These are phyloP conservation scores for Gnathonemus echidnorhynchus DNA, from an alignment of 2,113 vertebrate species.

Conservation along the genomic window DNA sequence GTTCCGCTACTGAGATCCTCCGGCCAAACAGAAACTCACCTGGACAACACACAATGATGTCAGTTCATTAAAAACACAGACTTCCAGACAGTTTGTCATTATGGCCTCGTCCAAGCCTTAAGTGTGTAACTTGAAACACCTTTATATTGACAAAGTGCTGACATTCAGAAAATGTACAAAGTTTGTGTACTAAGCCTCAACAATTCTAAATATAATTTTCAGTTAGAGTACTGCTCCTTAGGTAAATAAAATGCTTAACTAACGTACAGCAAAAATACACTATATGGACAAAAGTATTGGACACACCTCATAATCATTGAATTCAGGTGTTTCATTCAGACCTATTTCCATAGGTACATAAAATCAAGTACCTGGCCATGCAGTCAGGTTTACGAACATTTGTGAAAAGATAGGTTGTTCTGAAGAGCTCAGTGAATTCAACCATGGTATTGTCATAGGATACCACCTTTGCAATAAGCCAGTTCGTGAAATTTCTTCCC, in stretches of 20 bases:
- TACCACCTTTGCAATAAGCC: neutral
- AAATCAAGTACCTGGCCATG: neutral
- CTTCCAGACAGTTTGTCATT: neutral
- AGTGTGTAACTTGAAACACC: neutral
- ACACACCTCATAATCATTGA: neutral
- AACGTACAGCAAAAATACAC: neutral
- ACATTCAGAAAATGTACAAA: neutral
- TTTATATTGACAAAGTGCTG: neutral
- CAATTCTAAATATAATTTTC: neutral
- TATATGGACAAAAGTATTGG: neutral
- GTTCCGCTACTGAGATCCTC: conserved; percentile 52
- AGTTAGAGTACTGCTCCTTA: neutral
- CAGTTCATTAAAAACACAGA: neutral
- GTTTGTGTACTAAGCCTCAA: neutral
- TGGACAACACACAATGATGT: conserved; percentile 36
- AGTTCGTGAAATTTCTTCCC: neutral
- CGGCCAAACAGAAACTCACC: conserved; percentile 73
- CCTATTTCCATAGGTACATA: neutral
- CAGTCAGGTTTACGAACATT: neutral
- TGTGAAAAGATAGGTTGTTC: neutral
- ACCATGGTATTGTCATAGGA: neutral
- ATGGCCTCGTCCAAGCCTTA: neutral
- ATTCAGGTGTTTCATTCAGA: neutral
- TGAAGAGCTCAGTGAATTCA: neutral
- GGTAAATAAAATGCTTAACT: neutral